Evolutionary conservation across 1,140 invertebrate genomes (phyloP), one percentile per base, ranked within the genome.

Genomic region (Vanessa tameamea): DNA sequence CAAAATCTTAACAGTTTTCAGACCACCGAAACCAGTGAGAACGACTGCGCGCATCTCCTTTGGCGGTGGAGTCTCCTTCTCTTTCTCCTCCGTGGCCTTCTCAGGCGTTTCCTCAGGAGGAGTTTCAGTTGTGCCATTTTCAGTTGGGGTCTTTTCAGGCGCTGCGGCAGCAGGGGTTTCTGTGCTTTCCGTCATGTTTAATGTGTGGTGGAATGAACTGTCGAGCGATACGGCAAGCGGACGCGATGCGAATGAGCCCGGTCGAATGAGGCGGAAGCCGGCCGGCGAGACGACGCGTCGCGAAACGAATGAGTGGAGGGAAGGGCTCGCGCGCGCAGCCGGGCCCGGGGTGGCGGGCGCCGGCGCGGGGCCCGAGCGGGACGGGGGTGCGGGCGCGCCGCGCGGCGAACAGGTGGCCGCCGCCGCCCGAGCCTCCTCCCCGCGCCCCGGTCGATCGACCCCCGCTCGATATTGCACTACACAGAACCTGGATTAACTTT

Each of bases 11-110:
- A 98, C 95, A 88, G 95, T 95, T 89, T 97, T 97, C 64, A 97
- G 93, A 37, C 97, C 96, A 31, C 97, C 97, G 91, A 97, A 98
- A 81, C 96, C 95, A 66, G 95, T 96, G 70, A 98, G 94, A 75
- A 97, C 96, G 75, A 98, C 95, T 76, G 95, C 96, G 90, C 95
- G 94, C 96, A 97, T 97, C 92, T 97, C 96, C 90, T 97, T 96
- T 47, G 94, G 94, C 72, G 95, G 94, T 69, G 94, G 94, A 77
- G 93, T 91, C 81, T 95, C 94, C 73, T 94, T 94, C 81, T 90
- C 88, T 65, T 94, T 94, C 72, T 94, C 93, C 72, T 90, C 91
- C 31, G 87, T 88, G 13, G 92, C 87, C 82, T 93, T 93, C 76
- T 89, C 92, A 69, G 86, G 92, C 16, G 87, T 89, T 67, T 94